These are phyloP conservation scores for Orius laevigatus DNA, from an alignment of 1,140 invertebrate species.

Conservation along the genomic window DNA sequence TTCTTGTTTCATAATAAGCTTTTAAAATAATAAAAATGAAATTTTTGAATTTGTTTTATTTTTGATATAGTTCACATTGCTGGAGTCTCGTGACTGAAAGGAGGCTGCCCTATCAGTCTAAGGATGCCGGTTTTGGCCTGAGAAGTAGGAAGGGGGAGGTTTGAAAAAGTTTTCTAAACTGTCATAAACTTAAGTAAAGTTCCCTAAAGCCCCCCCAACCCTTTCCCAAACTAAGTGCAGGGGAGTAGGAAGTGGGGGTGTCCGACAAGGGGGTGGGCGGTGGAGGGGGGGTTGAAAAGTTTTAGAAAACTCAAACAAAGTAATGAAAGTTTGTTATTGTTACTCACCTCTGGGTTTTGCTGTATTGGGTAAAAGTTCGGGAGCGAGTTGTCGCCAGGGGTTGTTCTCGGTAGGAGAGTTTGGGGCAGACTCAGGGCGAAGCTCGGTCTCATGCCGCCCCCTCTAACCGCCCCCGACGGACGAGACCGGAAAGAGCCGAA, in stretches of 20 bases:
- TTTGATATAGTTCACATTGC: background rate
- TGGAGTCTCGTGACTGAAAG: background rate
- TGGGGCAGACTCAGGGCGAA: no score
- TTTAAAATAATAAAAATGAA: background rate
- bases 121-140: background rate
- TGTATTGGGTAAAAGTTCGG: no score
- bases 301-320: slow-evolving; percentile 11
- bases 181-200: slow-evolving; percentile 12
- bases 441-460: no score
- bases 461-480: no score
- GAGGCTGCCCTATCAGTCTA: background rate
- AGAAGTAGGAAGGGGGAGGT: background rate
- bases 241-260: background rate
- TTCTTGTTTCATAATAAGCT: background rate
- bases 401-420: no score
- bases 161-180: slow-evolving; percentile 10
- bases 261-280: background rate
- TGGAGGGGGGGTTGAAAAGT: background rate
- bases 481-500: no score
- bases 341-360: background rate
- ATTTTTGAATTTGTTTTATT: background rate
- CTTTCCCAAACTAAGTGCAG: slow-evolving; percentile 5
- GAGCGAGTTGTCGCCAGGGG: no score
- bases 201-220: slow-evolving; percentile 1
- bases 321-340: slow-evolving; percentile 13